Percentiles rank a stretch among this genome's conserved stretches.
Evolutionary conservation across 2,888 invertebrate genomes (phyloP).

Genomic region (Exephanes ischioxanthus): DNA sequence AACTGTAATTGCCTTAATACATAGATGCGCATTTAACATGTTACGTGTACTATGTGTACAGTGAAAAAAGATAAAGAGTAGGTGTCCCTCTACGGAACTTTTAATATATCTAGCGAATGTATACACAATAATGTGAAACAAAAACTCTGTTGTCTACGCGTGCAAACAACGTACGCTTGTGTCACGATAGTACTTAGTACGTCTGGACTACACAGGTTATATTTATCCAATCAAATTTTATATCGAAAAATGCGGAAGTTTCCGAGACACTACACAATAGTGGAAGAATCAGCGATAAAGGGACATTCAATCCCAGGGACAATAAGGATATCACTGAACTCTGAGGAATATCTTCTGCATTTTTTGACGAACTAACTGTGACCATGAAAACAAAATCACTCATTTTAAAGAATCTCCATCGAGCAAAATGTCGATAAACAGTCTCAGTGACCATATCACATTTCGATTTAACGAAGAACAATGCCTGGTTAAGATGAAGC

Average conservation of each 20-base stretch:
- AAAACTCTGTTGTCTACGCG: conserved; percentile 34
- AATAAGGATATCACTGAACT: conserved; percentile 54
- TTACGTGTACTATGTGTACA: conserved; percentile 58
- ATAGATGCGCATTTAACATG: conserved; percentile 71
- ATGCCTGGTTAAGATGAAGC: conserved; percentile 52
- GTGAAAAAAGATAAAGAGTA: conserved; percentile 12
- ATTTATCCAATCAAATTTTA: conserved; percentile 30
- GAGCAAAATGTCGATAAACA: neutral
- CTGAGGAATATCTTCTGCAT: conserved; percentile 54
- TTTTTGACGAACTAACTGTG: conserved; percentile 54
- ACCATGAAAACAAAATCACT: conserved; percentile 22
- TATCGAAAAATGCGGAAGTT: conserved; percentile 65
- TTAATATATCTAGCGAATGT: conserved; percentile 28
- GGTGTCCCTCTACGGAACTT: conserved; percentile 11
- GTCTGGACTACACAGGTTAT: conserved; percentile 2
- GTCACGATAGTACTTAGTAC: conserved; percentile 3
- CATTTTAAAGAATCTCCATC: conserved; percentile 36
- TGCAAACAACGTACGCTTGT: conserved; percentile 25
- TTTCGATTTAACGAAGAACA: conserved; percentile 40
- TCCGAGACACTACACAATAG: neutral
- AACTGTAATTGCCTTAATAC: conserved; percentile 76
- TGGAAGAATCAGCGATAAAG: conserved; percentile 2
- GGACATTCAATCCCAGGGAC: conserved; percentile 50
- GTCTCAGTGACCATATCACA: conserved; percentile 17
- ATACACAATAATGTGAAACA: conserved; percentile 20